Evolutionary conservation across 92 coral and sea anemone species (phyloP), one percentile per base, ranked within the genome.

Genomic region (Plumapathes pennacea): DNA sequence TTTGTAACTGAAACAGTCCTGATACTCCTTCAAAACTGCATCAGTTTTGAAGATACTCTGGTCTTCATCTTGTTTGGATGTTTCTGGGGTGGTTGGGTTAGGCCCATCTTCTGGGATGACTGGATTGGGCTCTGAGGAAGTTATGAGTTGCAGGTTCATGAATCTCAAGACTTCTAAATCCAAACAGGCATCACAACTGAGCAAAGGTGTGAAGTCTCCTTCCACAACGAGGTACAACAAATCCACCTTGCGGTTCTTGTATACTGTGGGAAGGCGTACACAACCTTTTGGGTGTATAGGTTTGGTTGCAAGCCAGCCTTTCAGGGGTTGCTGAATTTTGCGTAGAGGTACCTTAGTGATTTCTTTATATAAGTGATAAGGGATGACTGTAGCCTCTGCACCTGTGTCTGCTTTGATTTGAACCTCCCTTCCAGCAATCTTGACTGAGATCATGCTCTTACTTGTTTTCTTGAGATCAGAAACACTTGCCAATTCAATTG

Each of bases 351-450:
- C 70, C 30, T 51, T 57, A 28, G 84, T 62, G 37, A 69, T 60
- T 25, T 41, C 53, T 58, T 57, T 76, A 47, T 76, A 83, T 43
- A 77, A 38, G n/a, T 70, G 23, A 31, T 68, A 76, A 8, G 84
- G 80, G 25, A 83, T 83, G 41, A 69, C 80, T 38, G 84, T 69
- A 37, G 88, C 82, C 46, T 81, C 77, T 41, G 82, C 76, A 62
- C 86, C 86, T 0, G 81, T 43, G 48, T 72, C 81, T 29, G 76
- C 80, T 41, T 64, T 72, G 32, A 73, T 38, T 30, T 44, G 21
- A 36, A 65, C 55, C 32, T 76, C 54, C 8, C 29, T 37, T 25
- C 69, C 79, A 31, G 36, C 78, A 42, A 70, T 50, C 36, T 36
- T 67, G 32, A 66, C 17, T 47, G 57, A 57, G 26, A 73, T 22